phyloP scores from a whole-genome alignment of 2,113 vertebrate species.

The Gulo gulo region DNA sequence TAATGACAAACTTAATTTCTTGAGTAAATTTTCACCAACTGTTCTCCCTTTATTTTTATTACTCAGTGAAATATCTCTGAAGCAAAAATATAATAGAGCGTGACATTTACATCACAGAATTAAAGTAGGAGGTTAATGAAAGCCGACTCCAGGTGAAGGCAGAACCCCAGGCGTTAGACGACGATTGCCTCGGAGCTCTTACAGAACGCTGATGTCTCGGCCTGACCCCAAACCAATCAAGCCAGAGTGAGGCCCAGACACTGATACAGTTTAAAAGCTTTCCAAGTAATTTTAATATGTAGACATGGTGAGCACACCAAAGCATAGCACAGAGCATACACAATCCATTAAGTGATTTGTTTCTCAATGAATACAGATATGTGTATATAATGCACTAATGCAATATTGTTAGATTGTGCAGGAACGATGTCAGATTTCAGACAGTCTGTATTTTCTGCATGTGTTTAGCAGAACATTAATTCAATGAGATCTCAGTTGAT shows the following conservation, averaged over 20 bases:
- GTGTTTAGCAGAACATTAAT: background rate
- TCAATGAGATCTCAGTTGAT: background rate
- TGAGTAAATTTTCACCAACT: slow-evolving; percentile 73
- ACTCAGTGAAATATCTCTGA: slow-evolving; percentile 59
- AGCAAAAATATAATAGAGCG: slow-evolving; percentile 51
- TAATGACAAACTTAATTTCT: slow-evolving; percentile 74
- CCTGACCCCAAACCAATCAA: slow-evolving; percentile 43
- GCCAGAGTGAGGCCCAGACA: background rate
- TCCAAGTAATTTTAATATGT: background rate
- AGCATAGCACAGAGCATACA: background rate
- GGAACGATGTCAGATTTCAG: background rate
- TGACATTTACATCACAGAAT: slow-evolving; percentile 31
- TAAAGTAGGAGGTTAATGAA: slow-evolving; percentile 50
- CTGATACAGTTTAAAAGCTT: background rate
- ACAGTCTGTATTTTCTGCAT: background rate
- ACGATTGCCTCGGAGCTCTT: background rate
- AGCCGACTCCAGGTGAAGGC: background rate
- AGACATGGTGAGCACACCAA: background rate
- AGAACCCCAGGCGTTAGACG: background rate
- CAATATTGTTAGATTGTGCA: background rate
- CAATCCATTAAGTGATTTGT: background rate
- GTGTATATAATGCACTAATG: background rate
- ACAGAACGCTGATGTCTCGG: background rate
- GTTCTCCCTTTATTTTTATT: slow-evolving; percentile 69
- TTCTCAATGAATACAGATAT: background rate